These are phyloP conservation scores for Neolamprologus ventralis DNA, from an alignment of 2,113 vertebrate species.

Conservation along the genomic window DNA sequence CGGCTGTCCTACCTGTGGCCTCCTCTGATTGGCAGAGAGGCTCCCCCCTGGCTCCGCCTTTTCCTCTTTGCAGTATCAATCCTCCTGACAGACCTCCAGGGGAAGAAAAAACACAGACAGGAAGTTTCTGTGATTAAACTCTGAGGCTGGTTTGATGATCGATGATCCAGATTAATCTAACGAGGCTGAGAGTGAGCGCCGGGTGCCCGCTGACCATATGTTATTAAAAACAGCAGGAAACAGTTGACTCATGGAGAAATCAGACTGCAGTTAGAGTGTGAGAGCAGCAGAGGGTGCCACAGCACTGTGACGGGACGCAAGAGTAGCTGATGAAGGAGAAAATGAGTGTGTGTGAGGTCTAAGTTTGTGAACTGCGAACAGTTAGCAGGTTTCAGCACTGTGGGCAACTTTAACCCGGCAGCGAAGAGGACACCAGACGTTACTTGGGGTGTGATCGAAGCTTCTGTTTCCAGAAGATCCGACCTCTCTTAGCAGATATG, in stretches of 20 bases:
- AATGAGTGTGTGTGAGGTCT: not conserved
- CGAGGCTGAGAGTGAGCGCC: not conserved
- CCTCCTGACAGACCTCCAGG: slow-evolving; percentile 34
- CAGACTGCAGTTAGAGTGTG: not conserved
- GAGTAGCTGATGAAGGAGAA: not conserved
- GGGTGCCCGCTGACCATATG: not conserved
- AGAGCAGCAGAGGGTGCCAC: not conserved
- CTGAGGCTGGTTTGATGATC: not conserved
- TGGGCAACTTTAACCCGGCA: not conserved
- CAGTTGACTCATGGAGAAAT: not conserved
- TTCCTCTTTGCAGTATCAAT: slow-evolving; percentile 22
- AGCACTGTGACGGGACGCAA: not conserved
- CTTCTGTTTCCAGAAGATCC: not conserved
- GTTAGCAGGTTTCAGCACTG: not conserved
- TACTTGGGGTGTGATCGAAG: not conserved
- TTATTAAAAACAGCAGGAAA: not conserved
- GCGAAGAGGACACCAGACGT: not conserved
- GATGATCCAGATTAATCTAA: not conserved
- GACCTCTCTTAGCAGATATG: not conserved
- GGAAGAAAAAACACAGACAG: not conserved
- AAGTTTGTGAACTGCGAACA: not conserved
- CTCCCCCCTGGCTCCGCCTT: slow-evolving; percentile 50
- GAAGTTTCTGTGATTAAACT: not conserved
- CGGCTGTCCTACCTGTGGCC: slow-evolving; percentile 26
- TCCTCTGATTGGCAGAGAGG: slow-evolving; percentile 36